A percentile compares a stretch with the other conserved stretches of the same genome.
Conservation (phyloP, 2,888 invertebrate species). For the Capitulum mitella region DNA sequence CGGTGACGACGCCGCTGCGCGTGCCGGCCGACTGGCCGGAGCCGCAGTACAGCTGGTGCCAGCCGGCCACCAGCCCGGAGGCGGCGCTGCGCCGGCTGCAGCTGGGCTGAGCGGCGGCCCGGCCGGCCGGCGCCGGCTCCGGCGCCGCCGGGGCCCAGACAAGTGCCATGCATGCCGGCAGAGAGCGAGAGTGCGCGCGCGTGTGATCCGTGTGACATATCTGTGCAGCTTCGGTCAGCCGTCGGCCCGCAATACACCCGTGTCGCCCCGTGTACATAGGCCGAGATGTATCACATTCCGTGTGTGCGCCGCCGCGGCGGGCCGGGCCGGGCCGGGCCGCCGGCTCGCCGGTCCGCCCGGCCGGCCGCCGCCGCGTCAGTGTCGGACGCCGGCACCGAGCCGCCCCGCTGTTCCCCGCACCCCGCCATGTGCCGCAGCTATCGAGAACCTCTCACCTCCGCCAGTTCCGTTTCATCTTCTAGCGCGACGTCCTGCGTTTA, state of each 20-base stretch:
- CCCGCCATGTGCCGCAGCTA: not conserved
- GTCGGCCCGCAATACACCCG: not conserved
- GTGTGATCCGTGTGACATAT: not conserved
- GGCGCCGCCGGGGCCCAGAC: not conserved
- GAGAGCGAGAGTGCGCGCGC: constrained; percentile 2
- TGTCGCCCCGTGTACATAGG: not conserved
- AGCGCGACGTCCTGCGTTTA: not conserved
- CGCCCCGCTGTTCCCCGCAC: too few species aligned
- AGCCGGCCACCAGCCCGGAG: constrained; percentile 29
- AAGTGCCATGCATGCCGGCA: constrained; percentile 2
- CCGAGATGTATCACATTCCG: not conserved
- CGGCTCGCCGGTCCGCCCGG: too few species aligned
- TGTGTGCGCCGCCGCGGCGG: not conserved
- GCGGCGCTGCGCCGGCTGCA: constrained; percentile 16
- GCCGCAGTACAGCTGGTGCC: constrained; percentile 35
- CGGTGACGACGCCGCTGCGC: not conserved
- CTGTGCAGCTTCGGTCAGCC: constrained; percentile 18
- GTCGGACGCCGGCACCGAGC: not conserved
- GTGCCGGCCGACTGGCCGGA: constrained; percentile 35
- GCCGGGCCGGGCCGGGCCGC: not conserved
- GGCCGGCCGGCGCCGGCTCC: constrained; percentile 24
- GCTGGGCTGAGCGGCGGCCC: constrained; percentile 12
- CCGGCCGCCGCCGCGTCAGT: not conserved
- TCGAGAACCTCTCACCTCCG: not conserved
- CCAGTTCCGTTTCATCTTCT: not conserved